Conservation (phyloP, 2,113 vertebrate species). For the Caracal caracal region DNA sequence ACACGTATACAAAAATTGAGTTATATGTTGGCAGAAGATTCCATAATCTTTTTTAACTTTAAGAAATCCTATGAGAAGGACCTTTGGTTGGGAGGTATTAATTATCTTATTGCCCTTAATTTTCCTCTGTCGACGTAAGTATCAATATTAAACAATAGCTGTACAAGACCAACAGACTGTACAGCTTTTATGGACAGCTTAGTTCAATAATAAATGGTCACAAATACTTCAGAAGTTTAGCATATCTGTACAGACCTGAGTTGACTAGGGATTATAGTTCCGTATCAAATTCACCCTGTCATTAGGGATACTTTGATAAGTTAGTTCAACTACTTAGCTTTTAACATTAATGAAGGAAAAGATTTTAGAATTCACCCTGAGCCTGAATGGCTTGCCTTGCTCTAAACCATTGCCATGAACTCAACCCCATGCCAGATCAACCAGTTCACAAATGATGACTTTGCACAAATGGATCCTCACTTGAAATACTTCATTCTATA, state of each 20-base stretch:
- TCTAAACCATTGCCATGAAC: neutral
- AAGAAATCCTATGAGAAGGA: neutral
- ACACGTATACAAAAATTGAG: neutral
- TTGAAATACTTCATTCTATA: neutral
- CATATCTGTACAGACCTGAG: neutral
- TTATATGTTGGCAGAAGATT: neutral
- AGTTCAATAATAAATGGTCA: neutral
- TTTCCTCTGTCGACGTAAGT: neutral
- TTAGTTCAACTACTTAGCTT: neutral
- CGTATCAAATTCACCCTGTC: neutral
- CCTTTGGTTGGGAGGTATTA: neutral
- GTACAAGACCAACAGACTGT: neutral
- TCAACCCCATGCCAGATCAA: neutral
- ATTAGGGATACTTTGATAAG: neutral
- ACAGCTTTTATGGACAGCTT: neutral
- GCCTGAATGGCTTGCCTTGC: neutral
- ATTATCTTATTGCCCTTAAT: neutral
- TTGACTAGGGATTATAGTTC: neutral
- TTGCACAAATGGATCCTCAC: neutral
- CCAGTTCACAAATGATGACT: neutral
- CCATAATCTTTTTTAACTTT: neutral
- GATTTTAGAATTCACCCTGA: neutral
- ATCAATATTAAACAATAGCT: neutral
- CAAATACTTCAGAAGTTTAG: slow-evolving; percentile 10
- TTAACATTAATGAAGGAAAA: neutral